Evolutionary conservation across 2,797 vertebrate genomes (phyloP), one percentile per base, ranked within the genome.

Genomic region (Chloroceryle amazona): DNA sequence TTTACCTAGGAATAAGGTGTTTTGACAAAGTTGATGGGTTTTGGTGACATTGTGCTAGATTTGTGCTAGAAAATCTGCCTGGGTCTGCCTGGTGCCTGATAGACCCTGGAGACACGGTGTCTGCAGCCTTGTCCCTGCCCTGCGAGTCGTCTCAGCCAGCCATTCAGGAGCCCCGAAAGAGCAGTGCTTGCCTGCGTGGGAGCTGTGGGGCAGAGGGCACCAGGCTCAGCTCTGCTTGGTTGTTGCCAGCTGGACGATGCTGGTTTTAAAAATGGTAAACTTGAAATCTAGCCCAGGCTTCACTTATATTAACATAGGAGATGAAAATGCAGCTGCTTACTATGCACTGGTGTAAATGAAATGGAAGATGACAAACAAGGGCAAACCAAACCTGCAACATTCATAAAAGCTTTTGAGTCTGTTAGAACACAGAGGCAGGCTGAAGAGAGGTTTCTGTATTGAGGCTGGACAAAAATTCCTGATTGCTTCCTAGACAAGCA

Each of bases 171-270:
- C 60, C 25, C 37, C 33, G 61, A 4, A 65, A 22, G 3, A 8
- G 1, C 8, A 0, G 11, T 26, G 20, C 13, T 57, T 42, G 67
- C 8, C 20, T 35, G 35, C 6, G 1, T 67, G 7, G 18, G 41
- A 33, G 7, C 26, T 1, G 2, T 1, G 1, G n/a, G 35, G 11
- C 13, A 0, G 60, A 66, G 39, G 39, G 29, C 16, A 25, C 17
- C 18, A 23, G 13, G 29, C 26, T 92, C 42, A 35, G 42, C 55
- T 54, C 86, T 4, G 5, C 60, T 46, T 68, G 25, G 11, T 12
- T 10, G 3, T 25, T 87, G 82, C 63, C 41, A 68, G 46, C 55
- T 87, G 90, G 87, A 79, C 4, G 13, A 25, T 73, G 18, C 49
- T 70, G 35, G 15, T 42, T 72, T 71, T 55, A 37, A 42, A 75